Evolutionary conservation across 2,888 invertebrate species (phyloP).

Genomic region (Suillia variegata): DNA sequence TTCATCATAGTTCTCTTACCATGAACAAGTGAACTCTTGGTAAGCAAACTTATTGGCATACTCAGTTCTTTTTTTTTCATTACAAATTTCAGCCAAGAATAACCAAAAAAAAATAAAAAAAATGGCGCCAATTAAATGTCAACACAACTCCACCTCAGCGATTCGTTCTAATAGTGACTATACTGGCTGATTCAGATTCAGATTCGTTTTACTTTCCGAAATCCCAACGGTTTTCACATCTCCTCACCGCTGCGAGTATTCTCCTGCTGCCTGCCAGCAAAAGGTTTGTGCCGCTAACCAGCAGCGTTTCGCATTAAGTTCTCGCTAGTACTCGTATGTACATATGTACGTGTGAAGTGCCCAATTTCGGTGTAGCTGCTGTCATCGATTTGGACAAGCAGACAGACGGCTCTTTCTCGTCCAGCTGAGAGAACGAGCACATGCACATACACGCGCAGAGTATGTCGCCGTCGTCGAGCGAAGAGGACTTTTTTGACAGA

Average conservation of each 20-base stretch:
- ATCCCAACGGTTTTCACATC: background rate
- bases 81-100: too few species aligned
- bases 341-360: conserved; percentile 2
- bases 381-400: conserved; percentile 32
- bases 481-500: conserved; percentile 61
- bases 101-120: too few species aligned
- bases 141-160: background rate
- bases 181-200: too few species aligned
- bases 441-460: conserved; percentile 25
- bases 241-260: too few species aligned
- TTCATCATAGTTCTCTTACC: too few species aligned
- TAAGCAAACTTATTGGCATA: too few species aligned
- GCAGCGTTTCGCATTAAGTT: conserved; percentile 31
- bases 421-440: conserved; percentile 24
- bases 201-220: conserved; percentile 2
- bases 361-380: conserved; percentile 20
- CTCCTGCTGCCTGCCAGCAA: too few species aligned
- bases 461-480: too few species aligned
- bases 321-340: conserved; percentile 2
- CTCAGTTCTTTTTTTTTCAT: too few species aligned
- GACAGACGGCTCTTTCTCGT: background rate
- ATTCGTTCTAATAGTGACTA: too few species aligned
- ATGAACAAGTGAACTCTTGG: too few species aligned
- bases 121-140: conserved; percentile 11
- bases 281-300: conserved; percentile 30